phyloP scores from a whole-genome alignment of 2,888 invertebrate species.

The Caenorhabditis parvicauda region DNA sequence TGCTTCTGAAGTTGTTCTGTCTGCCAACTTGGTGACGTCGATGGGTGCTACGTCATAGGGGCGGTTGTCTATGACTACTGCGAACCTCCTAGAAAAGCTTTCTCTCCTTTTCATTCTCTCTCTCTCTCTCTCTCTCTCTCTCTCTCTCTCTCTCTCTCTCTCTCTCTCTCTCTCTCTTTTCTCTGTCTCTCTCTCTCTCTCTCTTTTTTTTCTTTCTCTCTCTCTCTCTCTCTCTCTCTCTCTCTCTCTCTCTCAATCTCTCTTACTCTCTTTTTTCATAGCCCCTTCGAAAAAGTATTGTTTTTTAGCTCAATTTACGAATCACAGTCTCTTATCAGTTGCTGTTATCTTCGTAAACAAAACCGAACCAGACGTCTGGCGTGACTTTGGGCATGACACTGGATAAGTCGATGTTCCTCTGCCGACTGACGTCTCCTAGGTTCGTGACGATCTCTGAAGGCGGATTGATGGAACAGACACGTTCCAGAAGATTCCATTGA shows the following conservation, averaged over 20 bases:
- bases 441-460: constrained; percentile 32
- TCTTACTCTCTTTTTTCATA: too few species aligned
- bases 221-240: too few species aligned
- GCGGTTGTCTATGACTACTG: constrained; percentile 42
- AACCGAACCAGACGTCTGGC: constrained; percentile 27
- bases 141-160: too few species aligned
- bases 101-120: too few species aligned
- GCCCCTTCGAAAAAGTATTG: too few species aligned
- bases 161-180: too few species aligned
- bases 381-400: constrained; percentile 16
- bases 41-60: constrained; percentile 41
- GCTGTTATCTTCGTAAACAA: not conserved
- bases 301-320: too few species aligned
- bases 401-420: constrained; percentile 35
- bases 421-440: constrained; percentile 32
- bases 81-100: constrained; percentile 30
- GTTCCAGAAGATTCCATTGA: constrained; percentile 49
- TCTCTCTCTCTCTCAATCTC: too few species aligned
- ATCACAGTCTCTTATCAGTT: too few species aligned
- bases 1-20: constrained; percentile 38
- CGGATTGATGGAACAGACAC: constrained; percentile 47
- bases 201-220: too few species aligned
- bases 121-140: too few species aligned
- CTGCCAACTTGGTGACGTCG: constrained; percentile 42
- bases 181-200: too few species aligned